These are phyloP conservation scores for Indicator indicator DNA, from an alignment of 2,113 vertebrate species.

Conservation along the genomic window DNA sequence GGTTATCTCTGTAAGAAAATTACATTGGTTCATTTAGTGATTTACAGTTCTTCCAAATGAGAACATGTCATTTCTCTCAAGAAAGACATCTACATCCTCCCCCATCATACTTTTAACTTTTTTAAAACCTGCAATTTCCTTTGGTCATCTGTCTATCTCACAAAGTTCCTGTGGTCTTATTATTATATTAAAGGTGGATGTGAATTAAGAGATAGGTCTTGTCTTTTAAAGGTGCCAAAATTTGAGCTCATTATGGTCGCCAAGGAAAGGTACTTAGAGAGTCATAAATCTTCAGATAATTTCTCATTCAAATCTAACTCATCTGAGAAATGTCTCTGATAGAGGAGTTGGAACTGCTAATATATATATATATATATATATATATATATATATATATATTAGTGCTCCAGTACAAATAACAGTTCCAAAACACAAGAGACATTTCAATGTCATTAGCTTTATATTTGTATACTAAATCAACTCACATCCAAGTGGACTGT, in stretches of 20 bases:
- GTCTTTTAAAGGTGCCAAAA: not conserved
- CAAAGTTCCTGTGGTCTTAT: not conserved
- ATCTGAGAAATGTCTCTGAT: not conserved
- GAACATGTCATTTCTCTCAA: not conserved
- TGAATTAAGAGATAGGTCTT: not conserved
- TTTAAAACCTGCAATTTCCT: not conserved
- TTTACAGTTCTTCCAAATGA: conserved; percentile 14
- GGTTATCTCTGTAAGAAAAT: not conserved
- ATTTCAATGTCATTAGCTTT: not conserved
- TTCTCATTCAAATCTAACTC: not conserved
- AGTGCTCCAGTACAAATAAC: not conserved
- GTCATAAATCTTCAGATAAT: not conserved
- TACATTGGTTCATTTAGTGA: not conserved
- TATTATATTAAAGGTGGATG: not conserved
- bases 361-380: no score
- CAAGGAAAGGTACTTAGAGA: not conserved
- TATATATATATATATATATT: not conserved
- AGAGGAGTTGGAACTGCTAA: not conserved
- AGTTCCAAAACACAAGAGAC: not conserved
- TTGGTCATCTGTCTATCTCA: not conserved
- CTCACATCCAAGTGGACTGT: not conserved
- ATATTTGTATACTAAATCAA: not conserved
- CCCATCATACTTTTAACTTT: not conserved
- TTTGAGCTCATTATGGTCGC: not conserved
- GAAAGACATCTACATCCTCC: not conserved